A percentile compares a stretch with the other conserved stretches of the same genome.
Conservation (phyloP, 2,113 vertebrate genomes). For the Mesitornis unicolor region DNA sequence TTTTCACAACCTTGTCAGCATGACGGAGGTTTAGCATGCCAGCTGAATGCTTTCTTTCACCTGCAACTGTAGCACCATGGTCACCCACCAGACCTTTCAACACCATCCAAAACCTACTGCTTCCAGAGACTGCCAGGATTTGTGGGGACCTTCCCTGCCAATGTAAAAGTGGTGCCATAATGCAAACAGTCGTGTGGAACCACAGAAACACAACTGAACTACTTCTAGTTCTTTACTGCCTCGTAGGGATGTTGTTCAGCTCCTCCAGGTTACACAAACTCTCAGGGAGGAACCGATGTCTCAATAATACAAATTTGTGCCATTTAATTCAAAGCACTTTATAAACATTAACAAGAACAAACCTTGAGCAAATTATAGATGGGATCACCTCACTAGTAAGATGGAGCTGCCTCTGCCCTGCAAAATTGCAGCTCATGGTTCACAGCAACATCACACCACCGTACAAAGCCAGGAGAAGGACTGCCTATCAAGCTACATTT, state of each 20-base stretch:
- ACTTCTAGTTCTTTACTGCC: not conserved
- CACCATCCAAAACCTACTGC: not conserved
- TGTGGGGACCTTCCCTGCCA: not conserved
- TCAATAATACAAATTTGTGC: not conserved
- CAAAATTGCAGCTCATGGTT: not conserved
- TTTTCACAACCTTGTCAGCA: not conserved
- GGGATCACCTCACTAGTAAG: not conserved
- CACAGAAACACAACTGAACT: not conserved
- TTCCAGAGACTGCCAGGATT: not conserved
- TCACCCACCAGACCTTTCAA: not conserved
- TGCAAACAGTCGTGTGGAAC: not conserved
- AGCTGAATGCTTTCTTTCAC: not conserved
- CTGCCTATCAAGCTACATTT: not conserved
- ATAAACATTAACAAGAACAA: not conserved
- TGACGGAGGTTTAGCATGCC: not conserved
- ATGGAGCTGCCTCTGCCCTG: not conserved
- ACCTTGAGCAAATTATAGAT: not conserved
- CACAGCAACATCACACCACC: not conserved
- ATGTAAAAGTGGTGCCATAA: not conserved
- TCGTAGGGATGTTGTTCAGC: not conserved
- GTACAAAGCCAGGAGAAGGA: not conserved
- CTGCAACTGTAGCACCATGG: not conserved
- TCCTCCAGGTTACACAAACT: not conserved
- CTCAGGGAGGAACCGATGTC: not conserved
- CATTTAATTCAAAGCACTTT: not conserved